These are phyloP conservation scores for Phalera bucephala DNA, from an alignment of 2,888 invertebrate genomes.

Conservation along the genomic window DNA sequence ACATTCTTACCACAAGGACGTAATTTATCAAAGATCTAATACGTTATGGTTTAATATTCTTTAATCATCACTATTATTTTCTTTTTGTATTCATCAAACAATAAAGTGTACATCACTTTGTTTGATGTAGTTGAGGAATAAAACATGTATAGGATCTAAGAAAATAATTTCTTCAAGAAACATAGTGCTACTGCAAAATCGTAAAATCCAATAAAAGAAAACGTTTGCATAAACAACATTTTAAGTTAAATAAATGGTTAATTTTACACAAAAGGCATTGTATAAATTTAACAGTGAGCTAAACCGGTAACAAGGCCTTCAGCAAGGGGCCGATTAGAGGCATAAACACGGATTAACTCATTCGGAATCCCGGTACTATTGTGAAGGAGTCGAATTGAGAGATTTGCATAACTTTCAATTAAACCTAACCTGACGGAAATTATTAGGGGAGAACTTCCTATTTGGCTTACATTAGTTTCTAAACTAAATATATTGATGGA, in stretches of 20 bases:
- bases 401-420: constrained; percentile 84
- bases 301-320: constrained; percentile 75
- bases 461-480: constrained; percentile 37
- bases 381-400: constrained; percentile 80
- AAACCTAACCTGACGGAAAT: constrained; percentile 77
- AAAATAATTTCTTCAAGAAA: too few species aligned
- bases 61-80: too few species aligned
- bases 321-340: constrained; percentile 79
- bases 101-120: too few species aligned
- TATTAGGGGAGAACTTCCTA: constrained; percentile 69
- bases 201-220: constrained; percentile 37
- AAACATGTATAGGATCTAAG: too few species aligned
- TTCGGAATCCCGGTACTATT: constrained; percentile 80
- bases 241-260: constrained; percentile 65
- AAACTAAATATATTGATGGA: constrained; percentile 8
- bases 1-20: too few species aligned
- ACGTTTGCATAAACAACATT: constrained; percentile 55
- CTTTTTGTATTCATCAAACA: too few species aligned
- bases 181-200: constrained; percentile 7
- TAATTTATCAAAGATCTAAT: too few species aligned
- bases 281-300: constrained; percentile 75
- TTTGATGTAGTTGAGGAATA: too few species aligned
- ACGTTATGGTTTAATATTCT: too few species aligned
- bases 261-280: constrained; percentile 72
- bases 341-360: constrained; percentile 83